Evolutionary conservation across 2,888 invertebrate species (phyloP), one percentile per base, ranked within the genome.

Genomic region (Amblyjoppa proteus): DNA sequence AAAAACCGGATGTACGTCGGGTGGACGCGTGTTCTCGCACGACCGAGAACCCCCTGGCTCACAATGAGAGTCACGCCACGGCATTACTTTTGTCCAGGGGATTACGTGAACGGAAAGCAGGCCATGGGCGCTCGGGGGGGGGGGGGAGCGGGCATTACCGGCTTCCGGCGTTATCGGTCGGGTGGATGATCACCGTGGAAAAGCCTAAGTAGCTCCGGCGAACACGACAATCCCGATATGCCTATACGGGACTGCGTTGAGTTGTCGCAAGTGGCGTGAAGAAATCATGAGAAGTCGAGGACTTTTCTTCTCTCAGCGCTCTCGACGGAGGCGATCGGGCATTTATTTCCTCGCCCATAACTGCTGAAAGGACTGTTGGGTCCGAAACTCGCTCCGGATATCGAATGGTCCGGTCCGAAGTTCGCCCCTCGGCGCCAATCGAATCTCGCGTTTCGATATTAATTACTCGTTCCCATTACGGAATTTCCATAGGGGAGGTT

Each of bases 1-100:
- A 81, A 81, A 78, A 85, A 85, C 81, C 85, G 85, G 85, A 85
- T 78, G 81, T 78, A 75, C 78, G 53, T 75, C 70, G 70, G 81
- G 45, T 85, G 70, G 78, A 81, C 81, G 85, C 78, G 81, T 81
- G 85, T 85, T 81, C 73, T 66, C 73, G 82, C 66, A 70, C 73
- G 56, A 73, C 58, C 51, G 56, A 6, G 11, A 64, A 64, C 73
- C 53, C 56, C 51, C 80, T 51, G 49, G 61, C 58, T 56, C 61
- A 78, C 66, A 74, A 74, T 71, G 11, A 76, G 76, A 84, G 84
- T 84, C 84, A 84, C 81, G 84, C 84, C 69, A 84, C 81, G 49
- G 28, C 13, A 68, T 34, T 68, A 76, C 80, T 77, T 77, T 77
- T 75, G 71, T 85, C 45, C 78, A 38, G 75, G 75, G 84, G 76